phyloP scores from a whole-genome alignment of 2,113 vertebrate species.

The Gasterosteus aculeatus region DNA sequence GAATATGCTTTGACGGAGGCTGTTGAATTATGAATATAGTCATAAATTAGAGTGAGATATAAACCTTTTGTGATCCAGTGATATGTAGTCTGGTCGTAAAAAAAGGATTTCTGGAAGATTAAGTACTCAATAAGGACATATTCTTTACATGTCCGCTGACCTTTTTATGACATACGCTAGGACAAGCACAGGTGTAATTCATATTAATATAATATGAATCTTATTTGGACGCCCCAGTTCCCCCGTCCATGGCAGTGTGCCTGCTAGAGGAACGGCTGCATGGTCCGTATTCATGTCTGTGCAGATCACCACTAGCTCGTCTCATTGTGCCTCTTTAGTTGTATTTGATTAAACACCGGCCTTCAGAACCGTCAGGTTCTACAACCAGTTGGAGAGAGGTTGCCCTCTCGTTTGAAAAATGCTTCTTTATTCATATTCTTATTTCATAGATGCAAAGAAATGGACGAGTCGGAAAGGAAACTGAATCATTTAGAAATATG shows the following conservation, averaged over 20 bases:
- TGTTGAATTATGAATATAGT: neutral
- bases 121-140: neutral
- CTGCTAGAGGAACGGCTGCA: neutral
- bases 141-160: neutral
- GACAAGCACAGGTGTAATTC: neutral
- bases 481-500: neutral
- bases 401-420: neutral
- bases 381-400: neutral
- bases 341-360: neutral
- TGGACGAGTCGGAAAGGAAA: neutral
- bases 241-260: neutral
- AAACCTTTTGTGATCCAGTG: neutral
- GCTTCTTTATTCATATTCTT: neutral
- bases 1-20: neutral
- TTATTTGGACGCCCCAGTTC: neutral
- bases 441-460: neutral
- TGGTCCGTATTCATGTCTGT: neutral
- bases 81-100: neutral
- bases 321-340: neutral
- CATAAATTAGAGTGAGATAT: conserved; percentile 10
- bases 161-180: neutral
- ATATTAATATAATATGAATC: neutral
- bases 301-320: neutral
- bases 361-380: neutral
- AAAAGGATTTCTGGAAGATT: neutral